Conservation (phyloP, 2,888 invertebrate genomes). For the Epirrhoe alternata region DNA sequence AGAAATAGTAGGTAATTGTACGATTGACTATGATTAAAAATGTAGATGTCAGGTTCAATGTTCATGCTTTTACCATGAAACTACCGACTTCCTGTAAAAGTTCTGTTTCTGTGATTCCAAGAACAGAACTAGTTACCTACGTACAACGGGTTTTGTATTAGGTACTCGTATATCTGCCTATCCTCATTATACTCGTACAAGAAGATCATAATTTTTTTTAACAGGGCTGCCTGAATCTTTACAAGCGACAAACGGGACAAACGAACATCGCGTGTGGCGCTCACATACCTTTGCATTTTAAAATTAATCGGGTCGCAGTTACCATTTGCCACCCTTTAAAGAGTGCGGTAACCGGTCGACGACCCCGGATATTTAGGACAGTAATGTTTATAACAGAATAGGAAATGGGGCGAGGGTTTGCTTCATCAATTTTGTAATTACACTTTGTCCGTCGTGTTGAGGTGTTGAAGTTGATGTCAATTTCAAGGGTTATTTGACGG, state of each 20-base stretch:
- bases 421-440: constrained; percentile 56
- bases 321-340: constrained; percentile 65
- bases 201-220: neutral
- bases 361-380: constrained; percentile 78
- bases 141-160: too few species aligned
- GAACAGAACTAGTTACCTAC: neutral
- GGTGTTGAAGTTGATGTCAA: constrained; percentile 46
- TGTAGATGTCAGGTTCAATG: neutral
- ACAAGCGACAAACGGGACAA: neutral
- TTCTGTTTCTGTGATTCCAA: constrained; percentile 3
- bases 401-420: constrained; percentile 68
- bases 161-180: too few species aligned
- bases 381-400: constrained; percentile 67
- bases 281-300: constrained; percentile 74
- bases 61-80: constrained; percentile 1
- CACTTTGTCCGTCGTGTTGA: constrained; percentile 43
- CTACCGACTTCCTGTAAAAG: constrained; percentile 6
- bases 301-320: constrained; percentile 68
- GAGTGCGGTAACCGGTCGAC: constrained; percentile 66
- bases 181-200: neutral
- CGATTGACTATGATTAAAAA: neutral
- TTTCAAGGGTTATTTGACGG: constrained; percentile 38
- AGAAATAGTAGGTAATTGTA: neutral
- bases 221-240: neutral
- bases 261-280: constrained; percentile 64